Evolutionary conservation across 2,888 invertebrate species (phyloP), one percentile per base, ranked within the genome.

Genomic region (Cephus spinipes): DNA sequence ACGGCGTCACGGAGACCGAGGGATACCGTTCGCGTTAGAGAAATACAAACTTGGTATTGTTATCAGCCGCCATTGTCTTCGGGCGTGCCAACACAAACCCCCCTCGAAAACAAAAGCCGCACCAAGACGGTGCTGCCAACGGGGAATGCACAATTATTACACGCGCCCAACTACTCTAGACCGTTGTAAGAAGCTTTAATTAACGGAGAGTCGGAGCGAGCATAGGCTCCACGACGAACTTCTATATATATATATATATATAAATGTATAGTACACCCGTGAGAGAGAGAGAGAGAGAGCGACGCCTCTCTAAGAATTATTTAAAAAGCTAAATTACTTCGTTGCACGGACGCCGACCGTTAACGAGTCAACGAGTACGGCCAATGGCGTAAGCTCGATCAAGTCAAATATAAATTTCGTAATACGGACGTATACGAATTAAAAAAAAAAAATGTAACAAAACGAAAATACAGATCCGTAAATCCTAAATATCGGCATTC

Each of bases 91-190:
- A 79, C 76, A 79, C 79, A 82, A 81, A 77, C 69, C 80, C 77
- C 82, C 82, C 81, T 12, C 12, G 35, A 77, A 85, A 85, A 88
- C 88, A 88, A 87, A 40, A 87, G 85, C 83, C 74, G 76, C 36
- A 76, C 76, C 78, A 80, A 81, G 23, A 82, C 84, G 82, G 81
- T 78, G 75, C 79, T 82, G 83, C 81, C 81, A 80, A 84, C 83
- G 82, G 84, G 81, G 87, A 87, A 85, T 83, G 83, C 83, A 83
- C 86, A 86, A 86, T 87, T 87, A 85, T 83, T 81, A 83, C 81
- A 78, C 82, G 79, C 40, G 40, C 23, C 23, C 40, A 23, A 55
- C 23, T 55, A 55, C 80, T 79, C 79, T 81, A 77, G 79, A 75
- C 78, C 77, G 78, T 80, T 80, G 81, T 82, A 85, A 86, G 84